Evolutionary conservation across 2,888 invertebrate species (phyloP), one percentile per base, ranked within the genome.

Genomic region (Drosophila anomalipes): DNA sequence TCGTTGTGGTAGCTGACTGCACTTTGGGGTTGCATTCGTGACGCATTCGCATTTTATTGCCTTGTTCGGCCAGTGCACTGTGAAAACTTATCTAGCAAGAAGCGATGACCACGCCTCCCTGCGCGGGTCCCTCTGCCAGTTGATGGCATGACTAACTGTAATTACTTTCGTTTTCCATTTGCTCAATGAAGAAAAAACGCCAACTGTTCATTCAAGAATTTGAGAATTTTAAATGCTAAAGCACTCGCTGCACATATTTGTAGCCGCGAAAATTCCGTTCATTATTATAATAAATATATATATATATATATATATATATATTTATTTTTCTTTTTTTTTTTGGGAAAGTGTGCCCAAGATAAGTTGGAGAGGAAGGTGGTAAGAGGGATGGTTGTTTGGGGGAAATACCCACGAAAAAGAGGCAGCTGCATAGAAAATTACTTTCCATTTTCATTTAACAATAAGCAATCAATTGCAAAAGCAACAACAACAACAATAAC

Each of bases 361-460:
- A 41, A n/a, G 19, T 52, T n/a, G 26, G n/a, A 10, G 33, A 7
- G 35, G 37, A 44, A 58, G 32, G 47, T 51, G 32, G 49, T 35
- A 16, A 47, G 22, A 26, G 26, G 19, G 47, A 14, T 30, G 47
- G 16, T 51, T 62, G 63, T 51, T 62, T n/a, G 52, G 33, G 35
- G 56, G 56, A 9, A 28, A 41, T 63, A 63, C 61, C 58, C 67
- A 76, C 64, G 77, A 67, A 79, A 70, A 82, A 70, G 56, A 64
- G 61, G 79, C 79, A 79, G 79, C 74, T 77, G 83, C 84, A 82
- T 78, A 72, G 78, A 82, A 86, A 89, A 85, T 88, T 80, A 89
- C 87, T 87, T 87, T 87, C 87, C 87, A 87, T 88, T 87, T 87
- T 88, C 89, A 86, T 89, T 87, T 89, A 87, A 87, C 89, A 87